A percentile compares a stretch with the other conserved stretches of the same genome.
Conservation (phyloP, 2,888 invertebrate genomes). For the Melieria picta region DNA sequence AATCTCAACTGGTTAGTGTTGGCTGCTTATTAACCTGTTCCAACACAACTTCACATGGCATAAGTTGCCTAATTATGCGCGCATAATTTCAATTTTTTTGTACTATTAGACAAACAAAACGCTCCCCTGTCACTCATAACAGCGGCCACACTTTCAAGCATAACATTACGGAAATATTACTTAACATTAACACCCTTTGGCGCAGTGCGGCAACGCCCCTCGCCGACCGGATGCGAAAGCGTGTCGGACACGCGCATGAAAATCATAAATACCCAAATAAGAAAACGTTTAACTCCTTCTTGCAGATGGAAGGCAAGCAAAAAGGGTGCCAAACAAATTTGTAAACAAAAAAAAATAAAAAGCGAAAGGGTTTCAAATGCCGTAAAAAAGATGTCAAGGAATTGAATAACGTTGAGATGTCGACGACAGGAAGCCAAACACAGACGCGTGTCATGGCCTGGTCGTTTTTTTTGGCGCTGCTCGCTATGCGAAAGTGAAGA, state of each 20-base stretch:
- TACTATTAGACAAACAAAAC: no score
- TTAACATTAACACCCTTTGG: slow-evolving; percentile 52
- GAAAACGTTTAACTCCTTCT: slow-evolving; percentile 41
- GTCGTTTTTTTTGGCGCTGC: background rate
- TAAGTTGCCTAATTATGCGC: no score
- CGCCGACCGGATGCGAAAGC: slow-evolving; percentile 42
- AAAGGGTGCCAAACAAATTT: slow-evolving; percentile 41
- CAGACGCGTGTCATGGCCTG: slow-evolving; percentile 46
- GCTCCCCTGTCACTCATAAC: no score
- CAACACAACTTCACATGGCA: no score
- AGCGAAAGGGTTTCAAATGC: slow-evolving; percentile 31
- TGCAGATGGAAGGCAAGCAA: slow-evolving; percentile 47
- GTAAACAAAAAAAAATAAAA: slow-evolving; percentile 38
- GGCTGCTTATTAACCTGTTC: no score
- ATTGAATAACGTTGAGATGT: background rate
- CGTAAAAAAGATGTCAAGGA: slow-evolving; percentile 12
- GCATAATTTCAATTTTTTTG: no score
- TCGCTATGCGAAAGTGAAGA: slow-evolving; percentile 45
- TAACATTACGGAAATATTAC: slow-evolving; percentile 52
- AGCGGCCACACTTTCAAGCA: slow-evolving; percentile 5
- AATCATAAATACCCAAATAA: slow-evolving; percentile 40
- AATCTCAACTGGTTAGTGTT: no score
- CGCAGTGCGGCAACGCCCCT: slow-evolving; percentile 7
- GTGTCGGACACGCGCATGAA: slow-evolving; percentile 55
- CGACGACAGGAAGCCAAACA: slow-evolving; percentile 33